Percentiles rank a stretch among this genome's conserved stretches.
Conservation (phyloP, 2,888 invertebrate genomes). For the Mesodorylaimus sp. region DNA sequence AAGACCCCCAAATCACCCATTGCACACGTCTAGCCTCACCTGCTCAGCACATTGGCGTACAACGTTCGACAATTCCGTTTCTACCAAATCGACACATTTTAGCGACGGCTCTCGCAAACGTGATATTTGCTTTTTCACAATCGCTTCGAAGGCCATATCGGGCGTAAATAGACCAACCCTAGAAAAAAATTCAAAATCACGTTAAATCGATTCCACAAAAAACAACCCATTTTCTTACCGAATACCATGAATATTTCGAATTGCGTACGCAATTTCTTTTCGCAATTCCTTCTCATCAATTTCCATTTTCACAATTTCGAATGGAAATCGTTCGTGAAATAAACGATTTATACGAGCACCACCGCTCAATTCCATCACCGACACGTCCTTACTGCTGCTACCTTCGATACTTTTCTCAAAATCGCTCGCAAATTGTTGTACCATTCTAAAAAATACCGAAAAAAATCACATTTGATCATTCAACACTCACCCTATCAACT, state of each 20-base stretch:
- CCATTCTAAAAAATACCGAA: too few species aligned
- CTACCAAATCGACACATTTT: constrained; percentile 94
- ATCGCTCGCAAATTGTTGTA: constrained; percentile 87
- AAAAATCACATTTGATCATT: too few species aligned
- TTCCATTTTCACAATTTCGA: constrained; percentile 96
- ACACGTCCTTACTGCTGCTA: constrained; percentile 53
- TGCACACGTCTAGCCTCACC: constrained; percentile 48
- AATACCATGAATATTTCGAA: constrained; percentile 98
- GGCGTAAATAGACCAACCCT: constrained; percentile 95
- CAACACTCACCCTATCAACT: too few species aligned
- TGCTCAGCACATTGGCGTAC: constrained; percentile 85
- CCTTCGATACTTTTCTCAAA: constrained; percentile 97
- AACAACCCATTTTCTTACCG: too few species aligned
- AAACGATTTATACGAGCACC: constrained; percentile 97
- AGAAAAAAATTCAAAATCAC: too few species aligned
- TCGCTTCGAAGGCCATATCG: constrained; percentile 99
- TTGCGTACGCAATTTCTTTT: constrained; percentile 92
- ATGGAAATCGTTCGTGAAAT: constrained; percentile 97
- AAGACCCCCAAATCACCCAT: too few species aligned
- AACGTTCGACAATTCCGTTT: constrained; percentile 81
- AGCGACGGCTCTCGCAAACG: constrained; percentile 87
- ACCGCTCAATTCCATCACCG: constrained; percentile 88
- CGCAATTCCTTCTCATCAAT: constrained; percentile 96
- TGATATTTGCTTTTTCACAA: constrained; percentile 93
- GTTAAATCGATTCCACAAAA: too few species aligned